phyloP scores from a whole-genome alignment of 2,888 invertebrate species.

The Tholera decimalis region DNA sequence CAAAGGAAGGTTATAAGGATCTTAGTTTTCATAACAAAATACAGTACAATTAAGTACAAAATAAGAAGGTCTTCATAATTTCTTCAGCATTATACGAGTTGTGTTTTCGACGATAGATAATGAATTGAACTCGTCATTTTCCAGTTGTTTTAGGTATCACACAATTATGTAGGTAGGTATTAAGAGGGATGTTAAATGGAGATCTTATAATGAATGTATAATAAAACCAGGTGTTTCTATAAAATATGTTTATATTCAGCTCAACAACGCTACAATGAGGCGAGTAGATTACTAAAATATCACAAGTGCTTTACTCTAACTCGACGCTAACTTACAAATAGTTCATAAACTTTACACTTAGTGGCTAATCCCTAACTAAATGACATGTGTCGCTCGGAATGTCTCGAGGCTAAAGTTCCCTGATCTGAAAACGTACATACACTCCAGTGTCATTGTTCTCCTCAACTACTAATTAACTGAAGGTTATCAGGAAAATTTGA shows the following conservation, averaged over 20 bases:
- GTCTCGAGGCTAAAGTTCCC: slow-evolving; percentile 9
- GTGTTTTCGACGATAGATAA: background rate
- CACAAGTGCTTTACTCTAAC: slow-evolving; percentile 57
- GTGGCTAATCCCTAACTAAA: slow-evolving; percentile 31
- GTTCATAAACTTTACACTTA: slow-evolving; percentile 55
- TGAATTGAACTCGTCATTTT: background rate
- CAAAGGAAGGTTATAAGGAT: no score
- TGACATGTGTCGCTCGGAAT: slow-evolving; percentile 26
- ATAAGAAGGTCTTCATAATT: no score
- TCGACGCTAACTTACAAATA: slow-evolving; percentile 43
- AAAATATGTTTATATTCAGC: slow-evolving; percentile 56
- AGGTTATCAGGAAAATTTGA: no score
- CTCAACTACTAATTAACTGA: slow-evolving; percentile 2
- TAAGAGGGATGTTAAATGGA: background rate
- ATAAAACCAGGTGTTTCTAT: slow-evolving; percentile 40
- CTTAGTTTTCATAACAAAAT: no score
- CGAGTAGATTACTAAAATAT: slow-evolving; percentile 56
- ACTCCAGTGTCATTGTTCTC: slow-evolving; percentile 14
- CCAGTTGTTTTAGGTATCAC: background rate
- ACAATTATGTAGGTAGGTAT: background rate
- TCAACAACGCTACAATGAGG: slow-evolving; percentile 47
- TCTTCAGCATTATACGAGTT: no score
- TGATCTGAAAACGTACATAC: slow-evolving; percentile 9
- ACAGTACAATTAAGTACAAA: no score
- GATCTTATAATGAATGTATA: background rate